Evolutionary conservation across 2,888 invertebrate genomes (phyloP).

Genomic region (Choristoneura rosaceana): DNA sequence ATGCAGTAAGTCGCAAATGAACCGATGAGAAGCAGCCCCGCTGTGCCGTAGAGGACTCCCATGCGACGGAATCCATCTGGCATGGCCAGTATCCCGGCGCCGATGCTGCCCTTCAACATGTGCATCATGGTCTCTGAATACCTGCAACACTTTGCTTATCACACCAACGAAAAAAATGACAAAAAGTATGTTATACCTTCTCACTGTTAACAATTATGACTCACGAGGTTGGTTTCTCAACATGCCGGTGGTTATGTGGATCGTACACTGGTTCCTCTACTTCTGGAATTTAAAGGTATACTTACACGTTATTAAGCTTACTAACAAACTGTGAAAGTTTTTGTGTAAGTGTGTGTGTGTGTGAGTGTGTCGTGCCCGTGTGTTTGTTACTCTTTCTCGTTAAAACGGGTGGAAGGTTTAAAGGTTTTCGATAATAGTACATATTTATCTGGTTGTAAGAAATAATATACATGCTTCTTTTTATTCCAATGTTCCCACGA

Average conservation of each 20-base stretch:
- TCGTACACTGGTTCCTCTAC: slow-evolving; percentile 81
- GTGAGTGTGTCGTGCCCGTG: too few relatives aligned
- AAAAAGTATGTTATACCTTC: neutral
- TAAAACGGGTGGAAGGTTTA: too few relatives aligned
- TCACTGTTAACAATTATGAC: slow-evolving; percentile 52
- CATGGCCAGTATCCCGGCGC: slow-evolving; percentile 97
- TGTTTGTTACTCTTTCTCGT: too few relatives aligned
- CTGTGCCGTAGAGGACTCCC: slow-evolving; percentile 87
- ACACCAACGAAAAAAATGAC: neutral
- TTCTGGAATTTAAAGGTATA: neutral
- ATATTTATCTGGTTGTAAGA: too few relatives aligned
- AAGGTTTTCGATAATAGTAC: too few relatives aligned
- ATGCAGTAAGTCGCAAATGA: slow-evolving; percentile 90
- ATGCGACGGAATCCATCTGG: slow-evolving; percentile 84
- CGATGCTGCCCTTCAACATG: slow-evolving; percentile 95
- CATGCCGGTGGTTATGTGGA: slow-evolving; percentile 88
- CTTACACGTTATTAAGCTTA: neutral
- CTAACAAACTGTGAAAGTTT: too few relatives aligned
- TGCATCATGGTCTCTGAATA: slow-evolving; percentile 95
- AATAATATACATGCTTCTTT: too few relatives aligned
- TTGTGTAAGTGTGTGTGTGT: too few relatives aligned
- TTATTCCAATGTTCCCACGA: too few relatives aligned
- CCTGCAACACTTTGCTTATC: slow-evolving; percentile 73
- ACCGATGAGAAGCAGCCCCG: slow-evolving; percentile 87
- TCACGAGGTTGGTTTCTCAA: slow-evolving; percentile 90